Base-by-base conservation (phyloP, 1,140 invertebrate genomes). In the Mactra quadrangularis region DNA sequence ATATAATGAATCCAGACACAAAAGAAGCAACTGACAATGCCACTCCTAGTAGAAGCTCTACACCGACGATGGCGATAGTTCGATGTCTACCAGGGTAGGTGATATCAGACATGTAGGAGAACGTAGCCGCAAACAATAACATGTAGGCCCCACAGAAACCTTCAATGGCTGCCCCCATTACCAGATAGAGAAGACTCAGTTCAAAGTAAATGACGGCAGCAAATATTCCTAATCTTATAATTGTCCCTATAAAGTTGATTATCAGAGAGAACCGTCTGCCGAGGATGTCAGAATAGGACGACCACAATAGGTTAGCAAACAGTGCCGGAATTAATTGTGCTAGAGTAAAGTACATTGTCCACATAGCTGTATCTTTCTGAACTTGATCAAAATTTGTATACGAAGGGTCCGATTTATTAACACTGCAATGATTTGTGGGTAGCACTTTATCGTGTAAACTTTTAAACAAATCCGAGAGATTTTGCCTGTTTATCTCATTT, bases 81-180 rank as follows among this genome's bases (percentile, higher is more conserved):
- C 79, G 57, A 1, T 71, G 35, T 27, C 27, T 45, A 1, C 79
- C 79, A 0, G 55, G 25, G 1, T 3, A 19, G n/a, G 79, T 82
- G 17, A 82, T 60, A 45, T 82, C 79, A 27, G 79, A 68, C 9
- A 82, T 41, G 25, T 74, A 82, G 15, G 79, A 62, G 7, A 66
- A 72, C 4, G 31, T 7, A 11, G 17, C 79, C 13, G 79, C 55
- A 0, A 22, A 19, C 6, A 72, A 29, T 25, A 33, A 45, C n/a
- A 22, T 71, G 27, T 50, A 62, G 6, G 52, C 25, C 27, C 78
- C 78, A 25, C 27, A 41, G 11, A 60, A 22, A 22, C 62, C 62
- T 9, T 71, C 78, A 9, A 82, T 9, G 11, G 60, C 13, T 22
- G 55, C 17, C 9, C n/a, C 53, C 0, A 82, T 17, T 3, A 82